Conservation (phyloP, 2,888 invertebrate genomes). For the Dasypogon diadema region DNA sequence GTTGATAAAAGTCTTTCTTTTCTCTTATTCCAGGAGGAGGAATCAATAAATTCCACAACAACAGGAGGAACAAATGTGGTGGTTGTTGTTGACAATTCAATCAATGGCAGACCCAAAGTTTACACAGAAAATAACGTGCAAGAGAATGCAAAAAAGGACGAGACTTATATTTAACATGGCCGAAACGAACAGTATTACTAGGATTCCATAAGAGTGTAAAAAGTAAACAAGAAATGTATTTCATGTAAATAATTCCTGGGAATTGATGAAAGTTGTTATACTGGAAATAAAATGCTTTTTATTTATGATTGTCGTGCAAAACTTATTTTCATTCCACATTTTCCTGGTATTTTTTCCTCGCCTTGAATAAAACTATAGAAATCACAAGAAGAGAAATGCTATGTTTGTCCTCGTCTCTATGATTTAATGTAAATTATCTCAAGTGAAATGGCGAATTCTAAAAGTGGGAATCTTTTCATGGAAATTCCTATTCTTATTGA, state of each 20-base stretch:
- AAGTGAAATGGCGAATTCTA: too few relatives aligned
- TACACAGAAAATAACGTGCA: slow-evolving; percentile 62
- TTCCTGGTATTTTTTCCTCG: too few relatives aligned
- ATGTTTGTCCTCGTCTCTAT: too few relatives aligned
- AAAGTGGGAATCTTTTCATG: too few relatives aligned
- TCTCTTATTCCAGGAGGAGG: slow-evolving; percentile 50
- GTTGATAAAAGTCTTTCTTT: slow-evolving; percentile 1
- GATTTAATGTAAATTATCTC: too few relatives aligned
- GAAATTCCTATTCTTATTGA: too few relatives aligned
- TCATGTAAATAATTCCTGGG: slow-evolving; percentile 28
- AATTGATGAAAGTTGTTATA: slow-evolving; percentile 35
- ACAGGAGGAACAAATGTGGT: slow-evolving; percentile 62
- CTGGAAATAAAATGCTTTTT: slow-evolving; percentile 40
- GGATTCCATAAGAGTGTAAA: background rate
- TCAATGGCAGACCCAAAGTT: slow-evolving; percentile 62
- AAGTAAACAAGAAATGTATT: background rate
- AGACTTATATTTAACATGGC: slow-evolving; percentile 62
- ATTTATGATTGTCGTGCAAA: slow-evolving; percentile 6
- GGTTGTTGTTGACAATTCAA: slow-evolving; percentile 64
- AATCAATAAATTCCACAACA: slow-evolving; percentile 56
- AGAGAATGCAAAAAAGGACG: slow-evolving; percentile 62
- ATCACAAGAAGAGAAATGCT: too few relatives aligned
- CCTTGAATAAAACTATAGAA: too few relatives aligned
- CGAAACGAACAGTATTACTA: background rate
- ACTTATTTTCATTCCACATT: too few relatives aligned